Evolutionary conservation across 2,113 vertebrate genomes (phyloP).

Genomic region (Osmerus eperlanus): DNA sequence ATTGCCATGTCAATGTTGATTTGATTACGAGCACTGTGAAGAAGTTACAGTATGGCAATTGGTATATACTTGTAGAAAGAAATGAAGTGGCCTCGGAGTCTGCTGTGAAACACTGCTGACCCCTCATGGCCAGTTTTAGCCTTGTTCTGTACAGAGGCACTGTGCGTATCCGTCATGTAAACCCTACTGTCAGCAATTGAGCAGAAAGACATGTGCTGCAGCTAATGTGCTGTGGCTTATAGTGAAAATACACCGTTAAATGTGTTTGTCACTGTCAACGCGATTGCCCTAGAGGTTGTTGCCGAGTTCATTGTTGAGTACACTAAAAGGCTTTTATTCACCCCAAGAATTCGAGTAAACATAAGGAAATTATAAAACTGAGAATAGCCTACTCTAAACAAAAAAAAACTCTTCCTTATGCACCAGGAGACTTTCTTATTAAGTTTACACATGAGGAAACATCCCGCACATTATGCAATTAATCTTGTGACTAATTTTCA

Average conservation of each 20-base stretch:
- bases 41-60: neutral
- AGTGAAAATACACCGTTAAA: no score
- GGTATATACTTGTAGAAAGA: neutral
- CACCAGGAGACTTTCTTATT: neutral
- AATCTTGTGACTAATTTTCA: slow-evolving; percentile 1
- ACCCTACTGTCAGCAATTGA: neutral
- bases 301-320: no score
- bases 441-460: neutral
- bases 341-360: neutral
- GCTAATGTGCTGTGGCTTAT: no score
- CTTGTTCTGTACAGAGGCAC: neutral
- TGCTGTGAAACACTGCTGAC: slow-evolving; percentile 45
- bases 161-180: neutral
- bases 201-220: neutral
- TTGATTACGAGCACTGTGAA: neutral
- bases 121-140: slow-evolving; percentile 40
- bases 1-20: no score
- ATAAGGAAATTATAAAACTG: neutral
- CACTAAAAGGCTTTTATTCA: no score
- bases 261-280: no score
- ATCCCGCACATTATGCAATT: neutral
- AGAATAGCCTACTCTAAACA: neutral
- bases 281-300: no score
- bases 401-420: neutral
- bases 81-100: neutral